A percentile compares a stretch with the other conserved stretches of the same genome.
phyloP scores from a whole-genome alignment of 2,888 invertebrate species.

The Colletes collaris region DNA sequence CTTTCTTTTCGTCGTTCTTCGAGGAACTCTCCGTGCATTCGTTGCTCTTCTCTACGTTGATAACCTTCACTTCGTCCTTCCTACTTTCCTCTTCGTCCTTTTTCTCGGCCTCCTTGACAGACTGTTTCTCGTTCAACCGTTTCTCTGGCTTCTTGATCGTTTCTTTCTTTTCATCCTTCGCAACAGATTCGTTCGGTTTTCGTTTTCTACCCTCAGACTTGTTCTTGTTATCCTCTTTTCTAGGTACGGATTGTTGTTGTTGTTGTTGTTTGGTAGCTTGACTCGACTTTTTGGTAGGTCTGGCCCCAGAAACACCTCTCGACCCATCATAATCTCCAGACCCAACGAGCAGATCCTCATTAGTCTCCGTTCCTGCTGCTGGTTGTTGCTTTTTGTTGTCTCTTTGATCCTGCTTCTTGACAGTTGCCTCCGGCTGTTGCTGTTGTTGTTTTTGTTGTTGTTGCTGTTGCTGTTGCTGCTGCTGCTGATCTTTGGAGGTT shows the following conservation, averaged over 20 bases:
- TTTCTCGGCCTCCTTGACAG: constrained; percentile 80
- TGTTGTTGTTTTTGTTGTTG: constrained; percentile 81
- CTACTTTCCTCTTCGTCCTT: constrained; percentile 71
- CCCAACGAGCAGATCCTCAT: constrained; percentile 81
- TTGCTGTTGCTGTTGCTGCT: constrained; percentile 82
- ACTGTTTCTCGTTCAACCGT: constrained; percentile 56
- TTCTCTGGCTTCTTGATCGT: constrained; percentile 62
- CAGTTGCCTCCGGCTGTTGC: constrained; percentile 80
- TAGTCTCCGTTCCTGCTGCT: constrained; percentile 56
- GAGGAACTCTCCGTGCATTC: constrained; percentile 55
- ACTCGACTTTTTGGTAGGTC: constrained; percentile 77
- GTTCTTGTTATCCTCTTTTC: constrained; percentile 69
- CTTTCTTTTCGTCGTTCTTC: constrained; percentile 73
- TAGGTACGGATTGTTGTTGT: constrained; percentile 75
- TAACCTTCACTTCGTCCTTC: constrained; percentile 56
- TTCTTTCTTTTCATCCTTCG: constrained; percentile 80
- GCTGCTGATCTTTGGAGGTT: constrained; percentile 80
- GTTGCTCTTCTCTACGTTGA: constrained; percentile 33
- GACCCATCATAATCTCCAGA: constrained; percentile 82
- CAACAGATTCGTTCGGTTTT: constrained; percentile 79
- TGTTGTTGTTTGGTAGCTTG: constrained; percentile 64
- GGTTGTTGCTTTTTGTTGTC: constrained; percentile 69
- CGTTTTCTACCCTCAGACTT: constrained; percentile 80
- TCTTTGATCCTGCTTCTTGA: constrained; percentile 70
- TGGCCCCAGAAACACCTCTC: constrained; percentile 81